Conservation (phyloP, 2,113 vertebrate species). For the Gallinago undulata region DNA sequence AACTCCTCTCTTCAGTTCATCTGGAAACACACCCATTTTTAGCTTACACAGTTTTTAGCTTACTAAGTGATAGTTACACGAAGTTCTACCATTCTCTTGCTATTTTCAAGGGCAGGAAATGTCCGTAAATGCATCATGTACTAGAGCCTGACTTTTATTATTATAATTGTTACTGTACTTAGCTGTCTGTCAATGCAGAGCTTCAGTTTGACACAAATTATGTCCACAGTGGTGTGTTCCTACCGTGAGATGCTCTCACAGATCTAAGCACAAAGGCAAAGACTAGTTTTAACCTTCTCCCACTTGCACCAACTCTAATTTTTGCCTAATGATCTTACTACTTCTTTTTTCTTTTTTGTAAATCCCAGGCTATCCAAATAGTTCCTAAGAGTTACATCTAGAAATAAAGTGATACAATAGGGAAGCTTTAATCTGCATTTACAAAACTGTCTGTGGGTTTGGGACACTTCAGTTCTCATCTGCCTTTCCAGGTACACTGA, state of each 20-base stretch:
- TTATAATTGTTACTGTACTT: constrained; percentile 62
- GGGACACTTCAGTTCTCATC: not conserved
- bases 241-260: not conserved
- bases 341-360: not conserved
- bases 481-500: not conserved
- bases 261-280: not conserved
- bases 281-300: constrained; percentile 21
- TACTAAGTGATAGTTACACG: not conserved
- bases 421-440: not conserved
- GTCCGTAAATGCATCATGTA: not conserved
- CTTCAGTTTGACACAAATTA: constrained; percentile 40
- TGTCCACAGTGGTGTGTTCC: not conserved
- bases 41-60: not conserved
- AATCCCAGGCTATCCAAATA: not conserved
- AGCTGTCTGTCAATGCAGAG: constrained; percentile 36
- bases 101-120: constrained; percentile 51
- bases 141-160: constrained; percentile 41
- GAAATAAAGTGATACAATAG: not conserved
- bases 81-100: not conserved
- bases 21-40: not conserved
- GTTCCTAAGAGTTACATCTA: not conserved
- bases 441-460: not conserved
- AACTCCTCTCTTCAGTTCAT: not conserved
- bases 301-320: not conserved
- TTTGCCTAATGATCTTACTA: not conserved